A percentile compares a stretch with the other conserved stretches of the same genome.
phyloP scores from a whole-genome alignment of 2,888 invertebrate genomes.

The Drosophila yooni region DNA sequence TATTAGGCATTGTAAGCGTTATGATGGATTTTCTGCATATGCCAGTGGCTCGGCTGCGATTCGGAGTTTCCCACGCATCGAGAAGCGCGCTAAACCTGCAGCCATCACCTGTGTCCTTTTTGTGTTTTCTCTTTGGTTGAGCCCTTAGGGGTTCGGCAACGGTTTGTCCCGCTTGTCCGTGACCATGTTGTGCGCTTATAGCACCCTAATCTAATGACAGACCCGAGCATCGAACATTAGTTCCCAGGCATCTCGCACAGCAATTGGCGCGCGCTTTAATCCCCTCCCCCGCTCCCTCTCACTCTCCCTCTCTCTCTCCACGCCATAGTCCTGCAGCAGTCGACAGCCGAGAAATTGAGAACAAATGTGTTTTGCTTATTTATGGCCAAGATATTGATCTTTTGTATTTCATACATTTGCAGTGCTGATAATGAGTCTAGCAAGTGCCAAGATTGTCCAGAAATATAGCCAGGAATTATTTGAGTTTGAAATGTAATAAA shows the following conservation, averaged over 20 bases:
- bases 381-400: constrained; percentile 23
- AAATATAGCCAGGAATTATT: not conserved
- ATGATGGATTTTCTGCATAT: constrained; percentile 57
- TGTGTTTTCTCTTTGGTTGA: not conserved
- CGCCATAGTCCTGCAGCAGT: constrained; percentile 8
- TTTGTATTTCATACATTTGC: constrained; percentile 1
- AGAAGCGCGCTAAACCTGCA: constrained; percentile 62
- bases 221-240: not conserved
- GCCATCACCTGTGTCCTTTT: constrained; percentile 56
- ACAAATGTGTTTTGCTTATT: constrained; percentile 25
- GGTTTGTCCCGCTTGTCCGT: constrained; percentile 33
- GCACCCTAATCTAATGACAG: constrained; percentile 37
- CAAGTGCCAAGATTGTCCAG: not conserved
- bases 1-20: constrained; percentile 36
- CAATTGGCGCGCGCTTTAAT: constrained; percentile 53
- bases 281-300: not conserved
- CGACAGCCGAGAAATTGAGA: constrained; percentile 15
- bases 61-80: constrained; percentile 52
- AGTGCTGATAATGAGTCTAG: not conserved
- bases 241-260: constrained; percentile 39
- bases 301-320: not conserved
- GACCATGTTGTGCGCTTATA: constrained; percentile 44
- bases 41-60: constrained; percentile 15
- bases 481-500: too few relatives aligned
- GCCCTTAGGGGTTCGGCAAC: not conserved